Evolutionary conservation across 1,140 invertebrate species (phyloP).

Genomic region (Cydia splendana): DNA sequence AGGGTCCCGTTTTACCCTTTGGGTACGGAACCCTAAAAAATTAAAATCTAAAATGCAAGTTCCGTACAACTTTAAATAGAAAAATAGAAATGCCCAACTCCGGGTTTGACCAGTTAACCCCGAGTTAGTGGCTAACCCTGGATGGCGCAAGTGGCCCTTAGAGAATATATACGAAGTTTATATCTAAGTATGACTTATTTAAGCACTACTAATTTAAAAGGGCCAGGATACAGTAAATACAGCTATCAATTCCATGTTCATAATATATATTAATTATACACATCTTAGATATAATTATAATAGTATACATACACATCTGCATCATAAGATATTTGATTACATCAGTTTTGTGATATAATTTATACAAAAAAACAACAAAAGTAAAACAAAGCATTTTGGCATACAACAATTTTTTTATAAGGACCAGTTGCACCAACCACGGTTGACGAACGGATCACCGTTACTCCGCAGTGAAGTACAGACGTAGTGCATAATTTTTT

Average conservation of each 20-base stretch:
- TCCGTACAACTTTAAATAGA: too few species aligned
- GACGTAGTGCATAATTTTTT: too few species aligned
- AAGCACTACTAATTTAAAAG: neutral
- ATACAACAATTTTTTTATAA: neutral
- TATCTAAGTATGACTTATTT: constrained; percentile 4
- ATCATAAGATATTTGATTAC: constrained; percentile 46
- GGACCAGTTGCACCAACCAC: too few species aligned
- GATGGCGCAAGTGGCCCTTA: too few species aligned
- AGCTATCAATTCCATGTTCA: constrained; percentile 30
- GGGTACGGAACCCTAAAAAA: too few species aligned
- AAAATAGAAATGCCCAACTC: too few species aligned
- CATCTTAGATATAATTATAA: constrained; percentile 39
- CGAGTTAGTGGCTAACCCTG: neutral
- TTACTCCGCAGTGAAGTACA: too few species aligned
- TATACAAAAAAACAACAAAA: constrained; percentile 20
- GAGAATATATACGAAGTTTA: neutral
- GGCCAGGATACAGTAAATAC: constrained; percentile 4
- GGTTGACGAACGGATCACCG: too few species aligned
- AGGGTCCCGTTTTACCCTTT: too few species aligned
- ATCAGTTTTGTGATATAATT: constrained; percentile 1
- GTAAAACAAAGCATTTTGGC: neutral
- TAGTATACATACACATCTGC: constrained; percentile 40
- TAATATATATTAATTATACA: constrained; percentile 4
- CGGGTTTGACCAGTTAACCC: too few species aligned
- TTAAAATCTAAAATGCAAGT: too few species aligned